Evolutionary conservation across 2,888 invertebrate genomes (phyloP).

Genomic region (Plusia festucae): DNA sequence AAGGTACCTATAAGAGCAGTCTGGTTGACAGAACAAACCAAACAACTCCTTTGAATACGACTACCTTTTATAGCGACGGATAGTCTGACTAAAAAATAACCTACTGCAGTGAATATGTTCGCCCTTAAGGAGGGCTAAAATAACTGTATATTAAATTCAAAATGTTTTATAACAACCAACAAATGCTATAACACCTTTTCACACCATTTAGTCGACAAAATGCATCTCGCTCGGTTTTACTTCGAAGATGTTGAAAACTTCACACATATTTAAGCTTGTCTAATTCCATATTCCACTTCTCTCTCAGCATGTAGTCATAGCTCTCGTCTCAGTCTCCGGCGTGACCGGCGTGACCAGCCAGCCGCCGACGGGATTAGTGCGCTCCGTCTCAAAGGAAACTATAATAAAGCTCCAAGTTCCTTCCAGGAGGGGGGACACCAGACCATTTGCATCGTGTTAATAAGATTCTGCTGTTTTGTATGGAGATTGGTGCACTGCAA

Average conservation of each 20-base stretch:
- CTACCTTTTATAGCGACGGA: too few species aligned
- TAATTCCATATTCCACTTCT: not conserved
- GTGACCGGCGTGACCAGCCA: conserved; percentile 26
- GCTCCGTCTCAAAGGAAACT: conserved; percentile 39
- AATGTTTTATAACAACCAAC: too few species aligned
- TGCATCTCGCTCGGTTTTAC: not conserved
- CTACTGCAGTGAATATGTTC: too few species aligned
- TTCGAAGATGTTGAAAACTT: not conserved
- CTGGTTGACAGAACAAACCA: too few species aligned
- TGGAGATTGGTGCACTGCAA: not conserved
- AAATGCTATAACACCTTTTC: too few species aligned
- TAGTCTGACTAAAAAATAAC: too few species aligned
- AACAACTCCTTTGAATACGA: too few species aligned
- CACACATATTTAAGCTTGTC: not conserved
- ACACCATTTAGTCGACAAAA: too few species aligned
- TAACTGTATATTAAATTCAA: too few species aligned
- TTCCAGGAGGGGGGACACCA: conserved; percentile 9
- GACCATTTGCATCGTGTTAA: conserved; percentile 39
- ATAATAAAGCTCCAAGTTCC: conserved; percentile 45
- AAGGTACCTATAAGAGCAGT: too few species aligned
- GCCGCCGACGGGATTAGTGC: conserved; percentile 45
- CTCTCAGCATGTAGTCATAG: not conserved
- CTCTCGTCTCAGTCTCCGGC: not conserved
- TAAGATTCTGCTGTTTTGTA: conserved; percentile 13
- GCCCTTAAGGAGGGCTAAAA: too few species aligned